These are phyloP conservation scores for Romanogobio albipinnatus DNA, from an alignment of 2,113 vertebrate genomes.

Conservation along the genomic window DNA sequence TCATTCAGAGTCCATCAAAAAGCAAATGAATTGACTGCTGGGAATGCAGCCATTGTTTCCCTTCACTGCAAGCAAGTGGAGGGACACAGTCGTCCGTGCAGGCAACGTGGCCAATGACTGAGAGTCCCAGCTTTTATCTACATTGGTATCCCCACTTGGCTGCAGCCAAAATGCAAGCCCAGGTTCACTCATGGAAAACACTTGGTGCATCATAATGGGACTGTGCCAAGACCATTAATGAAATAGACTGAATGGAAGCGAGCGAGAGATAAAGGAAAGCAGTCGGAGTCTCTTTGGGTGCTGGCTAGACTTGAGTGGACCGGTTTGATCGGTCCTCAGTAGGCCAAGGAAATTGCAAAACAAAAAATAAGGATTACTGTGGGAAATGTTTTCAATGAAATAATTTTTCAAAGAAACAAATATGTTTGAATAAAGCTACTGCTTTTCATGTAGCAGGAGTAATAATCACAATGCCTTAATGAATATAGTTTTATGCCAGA, in stretches of 20 bases:
- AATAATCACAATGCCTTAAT: constrained; percentile 28
- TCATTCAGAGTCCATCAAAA: constrained; percentile 51
- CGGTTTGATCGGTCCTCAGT: background rate
- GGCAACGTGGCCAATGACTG: background rate
- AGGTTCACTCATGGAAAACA: constrained; percentile 38
- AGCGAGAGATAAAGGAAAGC: constrained; percentile 10
- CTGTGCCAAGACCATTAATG: constrained; percentile 11
- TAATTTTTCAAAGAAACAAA: background rate
- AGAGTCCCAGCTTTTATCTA: constrained; percentile 38
- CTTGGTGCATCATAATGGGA: constrained; percentile 3
- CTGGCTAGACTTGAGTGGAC: background rate
- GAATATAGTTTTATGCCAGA: background rate
- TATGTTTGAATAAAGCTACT: background rate
- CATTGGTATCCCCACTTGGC: constrained; percentile 16
- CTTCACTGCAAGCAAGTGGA: constrained; percentile 17
- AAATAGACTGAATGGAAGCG: constrained; percentile 8
- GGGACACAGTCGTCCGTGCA: background rate
- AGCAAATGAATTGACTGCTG: constrained; percentile 54
- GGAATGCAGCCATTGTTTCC: constrained; percentile 45
- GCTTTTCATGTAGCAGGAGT: background rate
- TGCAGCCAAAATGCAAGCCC: constrained; percentile 11
- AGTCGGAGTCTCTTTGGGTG: background rate
- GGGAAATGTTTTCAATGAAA: background rate
- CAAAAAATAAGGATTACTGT: constrained; percentile 15
- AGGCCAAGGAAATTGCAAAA: background rate